Evolutionary conservation across 2,113 vertebrate species (phyloP).

Genomic region (Prunella himalayana): DNA sequence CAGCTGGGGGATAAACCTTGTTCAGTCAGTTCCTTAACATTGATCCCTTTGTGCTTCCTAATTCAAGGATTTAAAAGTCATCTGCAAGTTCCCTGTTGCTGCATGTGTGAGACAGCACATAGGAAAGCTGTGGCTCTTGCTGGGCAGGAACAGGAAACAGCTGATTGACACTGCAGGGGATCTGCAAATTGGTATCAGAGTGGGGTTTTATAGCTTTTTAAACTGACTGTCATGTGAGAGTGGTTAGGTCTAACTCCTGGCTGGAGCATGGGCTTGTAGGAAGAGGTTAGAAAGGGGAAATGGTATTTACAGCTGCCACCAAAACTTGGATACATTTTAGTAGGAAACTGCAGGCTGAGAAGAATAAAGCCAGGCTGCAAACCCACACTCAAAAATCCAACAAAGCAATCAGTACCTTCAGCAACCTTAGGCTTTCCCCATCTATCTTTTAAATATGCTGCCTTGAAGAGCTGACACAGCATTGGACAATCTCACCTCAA

Average conservation of each 20-base stretch:
- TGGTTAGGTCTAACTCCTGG: not conserved
- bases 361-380: not conserved
- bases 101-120: not conserved
- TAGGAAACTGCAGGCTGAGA: not conserved
- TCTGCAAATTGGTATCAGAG: not conserved
- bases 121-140: not conserved
- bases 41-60: not conserved
- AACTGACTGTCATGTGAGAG: not conserved
- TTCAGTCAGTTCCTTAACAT: not conserved
- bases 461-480: not conserved
- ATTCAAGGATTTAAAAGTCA: not conserved
- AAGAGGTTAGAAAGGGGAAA: not conserved
- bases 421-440: not conserved
- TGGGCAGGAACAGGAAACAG: slow-evolving; percentile 27
- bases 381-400: not conserved
- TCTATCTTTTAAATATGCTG: not conserved
- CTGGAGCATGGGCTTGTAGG: not conserved
- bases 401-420: not conserved
- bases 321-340: not conserved
- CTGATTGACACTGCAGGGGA: not conserved
- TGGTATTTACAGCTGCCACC: not conserved
- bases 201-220: not conserved
- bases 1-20: not conserved
- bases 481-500: not conserved
- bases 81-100: not conserved